phyloP scores from a whole-genome alignment of 2,797 vertebrate genomes.

The Catostomus latipinnis region DNA sequence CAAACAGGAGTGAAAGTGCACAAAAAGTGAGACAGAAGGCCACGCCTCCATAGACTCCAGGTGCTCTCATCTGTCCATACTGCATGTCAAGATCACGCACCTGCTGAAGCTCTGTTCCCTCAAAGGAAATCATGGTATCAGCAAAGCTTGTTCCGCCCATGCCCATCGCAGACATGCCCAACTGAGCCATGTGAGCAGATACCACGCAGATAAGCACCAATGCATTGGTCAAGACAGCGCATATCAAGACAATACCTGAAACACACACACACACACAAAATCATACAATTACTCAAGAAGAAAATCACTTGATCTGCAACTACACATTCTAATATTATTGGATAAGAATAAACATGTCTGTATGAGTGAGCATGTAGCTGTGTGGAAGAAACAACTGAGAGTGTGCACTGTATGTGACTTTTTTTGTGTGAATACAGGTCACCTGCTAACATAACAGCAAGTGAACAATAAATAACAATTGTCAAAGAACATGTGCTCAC shows the following conservation, averaged over 20 bases:
- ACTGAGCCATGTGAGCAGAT: constrained; percentile 79
- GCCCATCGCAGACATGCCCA: constrained; percentile 79
- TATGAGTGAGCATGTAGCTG: too few relatives aligned
- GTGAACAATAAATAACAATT: not conserved
- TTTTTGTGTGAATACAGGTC: not conserved
- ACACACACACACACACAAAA: constrained; percentile 45
- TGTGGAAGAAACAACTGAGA: too few relatives aligned
- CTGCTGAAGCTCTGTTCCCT: constrained; percentile 85
- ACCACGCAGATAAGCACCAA: constrained; percentile 87
- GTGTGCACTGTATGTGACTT: too few relatives aligned
- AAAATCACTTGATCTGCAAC: too few relatives aligned
- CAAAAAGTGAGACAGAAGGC: constrained; percentile 78
- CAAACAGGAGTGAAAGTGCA: constrained; percentile 82
- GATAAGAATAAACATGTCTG: too few relatives aligned
- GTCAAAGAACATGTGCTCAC: too few relatives aligned
- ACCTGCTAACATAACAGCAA: not conserved
- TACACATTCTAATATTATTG: too few relatives aligned
- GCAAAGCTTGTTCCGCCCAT: constrained; percentile 75
- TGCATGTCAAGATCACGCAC: constrained; percentile 85
- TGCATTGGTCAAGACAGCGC: constrained; percentile 79
- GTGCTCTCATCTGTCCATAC: constrained; percentile 88
- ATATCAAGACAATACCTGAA: constrained; percentile 85
- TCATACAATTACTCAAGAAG: not conserved
- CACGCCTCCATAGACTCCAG: constrained; percentile 84
- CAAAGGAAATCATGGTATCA: constrained; percentile 80